A percentile compares a stretch with the other conserved stretches of the same genome.
Evolutionary conservation across 2,797 vertebrate species (phyloP).

Genomic region (Sebastes taczanowskii): DNA sequence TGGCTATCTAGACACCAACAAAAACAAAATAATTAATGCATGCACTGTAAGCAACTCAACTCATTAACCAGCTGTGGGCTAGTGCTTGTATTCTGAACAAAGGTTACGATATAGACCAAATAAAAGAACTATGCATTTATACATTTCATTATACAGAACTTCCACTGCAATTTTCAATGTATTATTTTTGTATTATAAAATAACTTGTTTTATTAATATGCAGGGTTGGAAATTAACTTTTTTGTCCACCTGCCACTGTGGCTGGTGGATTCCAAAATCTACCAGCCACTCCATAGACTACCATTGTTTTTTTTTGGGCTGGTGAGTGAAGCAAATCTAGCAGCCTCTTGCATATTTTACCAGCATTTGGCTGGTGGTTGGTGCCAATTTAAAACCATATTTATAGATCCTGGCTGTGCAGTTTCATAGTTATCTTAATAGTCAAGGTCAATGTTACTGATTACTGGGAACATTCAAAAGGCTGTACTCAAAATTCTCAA

Average conservation of each 20-base stretch:
- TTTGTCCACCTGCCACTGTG: too few relatives aligned
- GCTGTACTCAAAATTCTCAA: not conserved
- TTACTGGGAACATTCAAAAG: not conserved
- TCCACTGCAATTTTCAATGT: not conserved
- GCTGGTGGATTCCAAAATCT: too few relatives aligned
- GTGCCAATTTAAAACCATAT: rapidly evolving
- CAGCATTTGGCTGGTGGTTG: too few relatives aligned
- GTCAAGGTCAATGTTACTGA: not conserved
- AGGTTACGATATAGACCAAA: not conserved
- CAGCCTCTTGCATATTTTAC: too few relatives aligned
- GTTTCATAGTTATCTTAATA: not conserved
- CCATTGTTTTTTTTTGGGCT: too few relatives aligned
- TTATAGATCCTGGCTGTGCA: not conserved
- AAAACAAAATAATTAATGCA: not conserved
- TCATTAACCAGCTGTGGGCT: not conserved
- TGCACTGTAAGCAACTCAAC: not conserved
- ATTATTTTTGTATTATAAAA: not conserved
- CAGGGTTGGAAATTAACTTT: too few relatives aligned
- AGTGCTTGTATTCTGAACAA: not conserved
- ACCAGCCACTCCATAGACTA: too few relatives aligned
- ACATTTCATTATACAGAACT: not conserved
- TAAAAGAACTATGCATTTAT: not conserved
- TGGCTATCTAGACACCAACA: constrained; percentile 86
- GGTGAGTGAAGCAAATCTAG: too few relatives aligned
- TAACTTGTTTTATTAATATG: not conserved